A percentile compares a stretch with the other conserved stretches of the same genome.
Evolutionary conservation across 2,797 vertebrate species (phyloP).

Genomic region (Melanotaenia nigrans): DNA sequence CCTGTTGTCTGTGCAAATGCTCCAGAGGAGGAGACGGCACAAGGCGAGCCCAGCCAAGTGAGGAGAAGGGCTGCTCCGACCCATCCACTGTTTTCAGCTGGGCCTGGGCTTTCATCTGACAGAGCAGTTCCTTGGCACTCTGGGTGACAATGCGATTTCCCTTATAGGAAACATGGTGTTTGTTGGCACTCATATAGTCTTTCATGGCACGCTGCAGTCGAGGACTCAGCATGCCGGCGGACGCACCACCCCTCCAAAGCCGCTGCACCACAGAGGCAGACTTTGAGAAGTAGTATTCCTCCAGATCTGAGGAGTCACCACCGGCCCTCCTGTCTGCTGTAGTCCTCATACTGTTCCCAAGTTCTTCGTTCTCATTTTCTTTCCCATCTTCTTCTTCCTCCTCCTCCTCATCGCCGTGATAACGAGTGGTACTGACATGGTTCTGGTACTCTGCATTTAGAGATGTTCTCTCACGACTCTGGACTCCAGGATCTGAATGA

Average conservation of each 20-base stretch:
- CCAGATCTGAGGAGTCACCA: slow-evolving; percentile 80
- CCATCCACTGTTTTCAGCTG: slow-evolving; percentile 91
- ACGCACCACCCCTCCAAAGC: slow-evolving; percentile 91
- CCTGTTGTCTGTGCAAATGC: slow-evolving; percentile 76
- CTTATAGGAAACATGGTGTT: slow-evolving; percentile 89
- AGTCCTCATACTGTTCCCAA: slow-evolving; percentile 62
- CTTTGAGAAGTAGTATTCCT: slow-evolving; percentile 88
- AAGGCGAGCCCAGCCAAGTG: slow-evolving; percentile 89
- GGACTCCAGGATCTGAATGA: slow-evolving; percentile 58
- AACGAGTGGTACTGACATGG: slow-evolving; percentile 48
- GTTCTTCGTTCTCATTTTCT: slow-evolving; percentile 65
- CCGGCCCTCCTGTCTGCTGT: slow-evolving; percentile 47
- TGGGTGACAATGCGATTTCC: slow-evolving; percentile 75
- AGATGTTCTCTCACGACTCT: slow-evolving; percentile 69
- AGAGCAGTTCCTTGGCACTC: slow-evolving; percentile 86
- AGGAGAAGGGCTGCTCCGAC: slow-evolving; percentile 90
- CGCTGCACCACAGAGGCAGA: slow-evolving; percentile 88
- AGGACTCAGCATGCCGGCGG: slow-evolving; percentile 89
- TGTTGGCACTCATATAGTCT: slow-evolving; percentile 92
- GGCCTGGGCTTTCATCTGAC: slow-evolving; percentile 87
- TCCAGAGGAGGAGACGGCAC: slow-evolving; percentile 86
- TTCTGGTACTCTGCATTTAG: slow-evolving; percentile 75
- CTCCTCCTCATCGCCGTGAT: slow-evolving; percentile 62
- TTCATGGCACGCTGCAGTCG: slow-evolving; percentile 94
- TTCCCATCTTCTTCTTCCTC: slow-evolving; percentile 50